Evolutionary conservation across 2,888 invertebrate species (phyloP).

Genomic region (Galerucella nymphaeae): DNA sequence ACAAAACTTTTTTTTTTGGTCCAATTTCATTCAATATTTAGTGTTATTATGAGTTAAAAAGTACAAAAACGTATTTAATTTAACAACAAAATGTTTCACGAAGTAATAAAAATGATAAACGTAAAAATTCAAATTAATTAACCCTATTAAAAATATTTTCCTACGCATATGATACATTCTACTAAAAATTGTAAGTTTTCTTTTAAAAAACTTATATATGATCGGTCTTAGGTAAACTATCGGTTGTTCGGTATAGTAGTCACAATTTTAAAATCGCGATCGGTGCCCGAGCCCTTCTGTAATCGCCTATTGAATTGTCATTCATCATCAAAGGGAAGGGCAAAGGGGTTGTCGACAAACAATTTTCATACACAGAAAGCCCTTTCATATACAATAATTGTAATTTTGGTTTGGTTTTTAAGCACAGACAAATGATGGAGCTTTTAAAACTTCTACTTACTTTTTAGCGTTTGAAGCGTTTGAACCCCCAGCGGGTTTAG

Average conservation of each 20-base stretch:
- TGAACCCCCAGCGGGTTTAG: no score
- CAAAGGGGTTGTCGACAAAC: conserved; percentile 57
- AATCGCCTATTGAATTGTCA: conserved; percentile 63
- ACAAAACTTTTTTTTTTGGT: not conserved
- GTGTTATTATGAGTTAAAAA: no score
- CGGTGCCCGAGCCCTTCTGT: conserved; percentile 56
- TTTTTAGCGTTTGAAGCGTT: conserved; percentile 12
- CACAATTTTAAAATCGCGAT: conserved; percentile 26
- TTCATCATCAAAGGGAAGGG: conserved; percentile 52
- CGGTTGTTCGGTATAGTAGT: not conserved
- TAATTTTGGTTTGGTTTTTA: conserved; percentile 50
- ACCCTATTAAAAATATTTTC: no score
- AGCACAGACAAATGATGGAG: conserved; percentile 14
- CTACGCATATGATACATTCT: no score
- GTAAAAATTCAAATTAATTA: no score
- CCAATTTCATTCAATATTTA: not conserved
- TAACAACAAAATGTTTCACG: no score
- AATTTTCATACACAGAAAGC: conserved; percentile 55
- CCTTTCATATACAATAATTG: conserved; percentile 55
- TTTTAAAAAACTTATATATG: not conserved
- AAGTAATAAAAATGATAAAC: no score
- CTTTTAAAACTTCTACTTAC: conserved; percentile 23
- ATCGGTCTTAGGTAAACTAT: no score
- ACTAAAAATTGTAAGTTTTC: not conserved
- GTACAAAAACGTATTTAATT: no score